Conservation (phyloP, 2,888 invertebrate species). For the Melieria omissa region DNA sequence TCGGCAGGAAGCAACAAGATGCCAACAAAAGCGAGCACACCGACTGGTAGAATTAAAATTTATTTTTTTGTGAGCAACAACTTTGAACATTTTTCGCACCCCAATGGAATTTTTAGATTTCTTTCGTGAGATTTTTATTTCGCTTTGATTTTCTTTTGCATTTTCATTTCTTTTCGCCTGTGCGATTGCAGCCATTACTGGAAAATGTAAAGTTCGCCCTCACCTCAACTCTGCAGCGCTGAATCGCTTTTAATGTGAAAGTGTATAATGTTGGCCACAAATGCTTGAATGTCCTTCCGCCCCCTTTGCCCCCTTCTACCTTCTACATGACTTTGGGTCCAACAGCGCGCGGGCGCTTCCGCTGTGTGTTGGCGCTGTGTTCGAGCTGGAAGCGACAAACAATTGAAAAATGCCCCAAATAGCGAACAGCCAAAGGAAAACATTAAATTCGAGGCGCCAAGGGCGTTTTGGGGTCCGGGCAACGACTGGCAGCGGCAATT, state of each 20-base stretch:
- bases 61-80: neutral
- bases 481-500: neutral
- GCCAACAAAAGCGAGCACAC: conserved; percentile 5
- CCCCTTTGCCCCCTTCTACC: neutral
- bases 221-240: no score
- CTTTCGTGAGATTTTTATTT: neutral
- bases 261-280: conserved; percentile 33
- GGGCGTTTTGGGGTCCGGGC: neutral
- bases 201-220: no score
- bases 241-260: conserved; percentile 18
- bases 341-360: neutral
- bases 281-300: conserved; percentile 27
- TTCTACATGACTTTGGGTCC: neutral
- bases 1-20: conserved; percentile 3
- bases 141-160: neutral
- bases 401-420: conserved; percentile 29
- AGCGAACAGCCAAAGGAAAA: neutral
- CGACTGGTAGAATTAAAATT: conserved; percentile 9
- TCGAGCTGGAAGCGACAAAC: conserved; percentile 13
- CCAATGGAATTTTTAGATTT: neutral
- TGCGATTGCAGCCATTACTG: no score
- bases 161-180: no score
- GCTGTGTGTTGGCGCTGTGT: neutral
- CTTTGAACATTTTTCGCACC: neutral
- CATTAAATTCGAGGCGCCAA: no score